Evolutionary conservation across 35 echinoderm and acorn worm genomes (phyloP).

Genomic region (Apostichopus japonicus): DNA sequence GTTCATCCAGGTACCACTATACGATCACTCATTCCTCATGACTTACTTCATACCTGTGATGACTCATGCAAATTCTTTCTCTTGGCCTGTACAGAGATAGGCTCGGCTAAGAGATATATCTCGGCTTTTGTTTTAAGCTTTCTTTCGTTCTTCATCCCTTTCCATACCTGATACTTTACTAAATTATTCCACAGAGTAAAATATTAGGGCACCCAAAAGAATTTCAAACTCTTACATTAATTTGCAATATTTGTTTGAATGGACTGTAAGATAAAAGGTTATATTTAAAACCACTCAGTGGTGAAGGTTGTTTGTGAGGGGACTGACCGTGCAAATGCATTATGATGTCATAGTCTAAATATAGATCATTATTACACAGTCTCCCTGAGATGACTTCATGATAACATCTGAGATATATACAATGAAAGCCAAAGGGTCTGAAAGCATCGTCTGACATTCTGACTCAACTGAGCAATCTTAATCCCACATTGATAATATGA

Average conservation of each 20-base stretch:
- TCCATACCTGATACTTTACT: not conserved
- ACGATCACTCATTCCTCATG: not conserved
- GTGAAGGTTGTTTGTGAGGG: not conserved
- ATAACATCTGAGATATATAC: not conserved
- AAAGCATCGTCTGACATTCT: not conserved
- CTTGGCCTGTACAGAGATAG: not conserved
- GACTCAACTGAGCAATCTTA: too few species aligned
- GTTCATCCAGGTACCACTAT: not conserved
- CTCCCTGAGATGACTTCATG: not conserved
- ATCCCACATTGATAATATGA: too few species aligned
- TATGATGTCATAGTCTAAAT: conserved; percentile 22
- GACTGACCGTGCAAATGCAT: conserved; percentile 19
- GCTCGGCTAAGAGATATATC: not conserved
- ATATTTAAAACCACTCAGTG: not conserved
- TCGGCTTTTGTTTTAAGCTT: not conserved
- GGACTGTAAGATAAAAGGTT: not conserved
- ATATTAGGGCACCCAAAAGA: not conserved
- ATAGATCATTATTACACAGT: not conserved
- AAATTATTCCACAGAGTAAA: not conserved
- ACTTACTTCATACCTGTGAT: not conserved
- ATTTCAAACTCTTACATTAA: not conserved
- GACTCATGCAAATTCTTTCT: conserved; percentile 14
- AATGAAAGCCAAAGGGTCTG: not conserved
- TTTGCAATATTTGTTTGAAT: not conserved
- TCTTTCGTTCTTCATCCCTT: not conserved